Evolutionary conservation across 2,888 invertebrate genomes (phyloP).

Genomic region (Meliscaeva auricollis): DNA sequence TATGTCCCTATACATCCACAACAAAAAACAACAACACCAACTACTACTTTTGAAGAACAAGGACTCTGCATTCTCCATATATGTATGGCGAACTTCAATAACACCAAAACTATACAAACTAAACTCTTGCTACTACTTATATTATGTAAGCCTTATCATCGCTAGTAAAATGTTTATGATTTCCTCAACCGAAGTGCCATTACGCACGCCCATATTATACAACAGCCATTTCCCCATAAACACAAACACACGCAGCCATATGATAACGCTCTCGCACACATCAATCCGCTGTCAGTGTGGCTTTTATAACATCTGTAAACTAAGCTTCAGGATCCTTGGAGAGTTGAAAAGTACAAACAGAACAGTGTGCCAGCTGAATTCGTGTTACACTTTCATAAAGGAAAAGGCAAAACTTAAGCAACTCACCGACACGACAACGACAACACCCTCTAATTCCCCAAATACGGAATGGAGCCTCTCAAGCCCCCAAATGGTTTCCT

Average conservation of each 20-base stretch:
- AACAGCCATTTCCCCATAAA: constrained; percentile 37
- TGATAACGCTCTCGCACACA: constrained; percentile 62
- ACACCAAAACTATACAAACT: constrained; percentile 11
- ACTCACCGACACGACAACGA: constrained; percentile 8
- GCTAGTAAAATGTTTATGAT: constrained; percentile 75
- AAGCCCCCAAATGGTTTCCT: constrained; percentile 57
- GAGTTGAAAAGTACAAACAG: constrained; percentile 6
- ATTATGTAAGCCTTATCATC: constrained; percentile 65
- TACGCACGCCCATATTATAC: constrained; percentile 67
- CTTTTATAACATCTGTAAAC: constrained; percentile 68
- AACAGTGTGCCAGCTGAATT: constrained; percentile 52
- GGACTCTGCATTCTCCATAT: not conserved
- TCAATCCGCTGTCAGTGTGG: constrained; percentile 54
- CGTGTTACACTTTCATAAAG: constrained; percentile 64
- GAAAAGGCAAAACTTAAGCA: constrained; percentile 39
- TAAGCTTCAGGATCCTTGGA: constrained; percentile 55
- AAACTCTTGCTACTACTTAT: constrained; percentile 17
- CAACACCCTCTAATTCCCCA: constrained; percentile 35
- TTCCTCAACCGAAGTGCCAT: constrained; percentile 71
- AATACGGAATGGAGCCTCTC: constrained; percentile 7
- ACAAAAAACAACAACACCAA: not conserved
- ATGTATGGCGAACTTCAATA: constrained; percentile 4
- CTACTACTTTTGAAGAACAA: constrained; percentile 4
- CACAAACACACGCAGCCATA: not conserved
- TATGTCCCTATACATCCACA: no score